These are phyloP conservation scores for Cottus gobio DNA, from an alignment of 2,113 vertebrate genomes.

Conservation along the genomic window DNA sequence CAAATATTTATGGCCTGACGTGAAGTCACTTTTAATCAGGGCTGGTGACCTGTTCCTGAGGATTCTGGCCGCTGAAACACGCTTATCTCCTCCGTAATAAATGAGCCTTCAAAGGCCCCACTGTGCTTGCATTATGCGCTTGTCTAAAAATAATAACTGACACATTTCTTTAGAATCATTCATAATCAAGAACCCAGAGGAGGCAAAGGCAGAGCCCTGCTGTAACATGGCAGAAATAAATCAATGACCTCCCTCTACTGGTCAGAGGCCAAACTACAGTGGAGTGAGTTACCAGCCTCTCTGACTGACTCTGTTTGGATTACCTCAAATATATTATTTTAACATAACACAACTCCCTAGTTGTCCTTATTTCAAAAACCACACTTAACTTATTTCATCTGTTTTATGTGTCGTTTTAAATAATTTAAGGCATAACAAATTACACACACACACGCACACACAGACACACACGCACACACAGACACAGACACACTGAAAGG, in stretches of 20 bases:
- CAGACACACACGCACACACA: too few relatives aligned
- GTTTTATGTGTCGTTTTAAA: neutral
- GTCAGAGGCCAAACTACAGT: conserved; percentile 78
- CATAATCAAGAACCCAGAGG: conserved; percentile 69
- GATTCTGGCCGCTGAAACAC: conserved; percentile 75
- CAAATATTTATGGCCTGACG: conserved; percentile 84
- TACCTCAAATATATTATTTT: conserved; percentile 9
- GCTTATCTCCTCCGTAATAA: conserved; percentile 82
- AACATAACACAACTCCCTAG: neutral
- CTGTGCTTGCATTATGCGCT: conserved; percentile 75
- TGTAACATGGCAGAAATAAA: conserved; percentile 74
- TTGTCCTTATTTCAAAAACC: neutral
- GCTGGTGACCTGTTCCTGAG: conserved; percentile 74
- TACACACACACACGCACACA: neutral
- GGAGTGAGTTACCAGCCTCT: conserved; percentile 34
- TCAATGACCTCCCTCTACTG: conserved; percentile 84
- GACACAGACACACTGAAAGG: neutral
- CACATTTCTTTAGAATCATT: conserved; percentile 81
- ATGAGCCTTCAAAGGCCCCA: conserved; percentile 76
- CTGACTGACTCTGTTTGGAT: conserved; percentile 35
- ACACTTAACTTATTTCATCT: conserved; percentile 5
- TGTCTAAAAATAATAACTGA: conserved; percentile 85
- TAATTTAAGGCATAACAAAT: neutral
- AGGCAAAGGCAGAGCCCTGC: conserved; percentile 65
- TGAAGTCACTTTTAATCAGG: conserved; percentile 82